phyloP scores from a whole-genome alignment of 2,113 vertebrate species.

The Lepus americanus region DNA sequence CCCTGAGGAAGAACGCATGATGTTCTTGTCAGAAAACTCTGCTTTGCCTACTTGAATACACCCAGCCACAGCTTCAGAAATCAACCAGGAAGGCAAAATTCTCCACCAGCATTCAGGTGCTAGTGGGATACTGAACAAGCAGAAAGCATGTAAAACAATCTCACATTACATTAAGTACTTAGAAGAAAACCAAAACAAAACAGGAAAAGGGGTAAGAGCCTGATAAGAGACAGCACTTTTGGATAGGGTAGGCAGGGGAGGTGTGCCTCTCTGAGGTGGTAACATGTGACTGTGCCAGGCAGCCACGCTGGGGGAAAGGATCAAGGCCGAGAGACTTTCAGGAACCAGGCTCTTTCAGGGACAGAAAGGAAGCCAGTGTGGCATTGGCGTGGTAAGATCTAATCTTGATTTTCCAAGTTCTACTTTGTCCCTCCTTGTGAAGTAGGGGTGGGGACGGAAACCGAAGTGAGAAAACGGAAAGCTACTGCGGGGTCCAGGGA shows the following conservation, averaged over 20 bases:
- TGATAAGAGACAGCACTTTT: neutral
- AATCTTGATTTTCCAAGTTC: neutral
- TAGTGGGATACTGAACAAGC: neutral
- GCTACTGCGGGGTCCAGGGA: neutral
- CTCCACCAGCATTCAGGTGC: neutral
- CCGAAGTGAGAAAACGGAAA: neutral
- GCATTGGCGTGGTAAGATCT: neutral
- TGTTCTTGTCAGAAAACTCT: neutral
- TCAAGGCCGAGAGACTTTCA: neutral
- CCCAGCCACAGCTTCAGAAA: neutral
- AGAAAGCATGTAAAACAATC: neutral
- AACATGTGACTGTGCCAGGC: neutral
- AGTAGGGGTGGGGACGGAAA: neutral
- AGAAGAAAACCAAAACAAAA: neutral
- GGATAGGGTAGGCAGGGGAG: neutral
- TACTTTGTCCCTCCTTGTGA: neutral
- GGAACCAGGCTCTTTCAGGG: neutral
- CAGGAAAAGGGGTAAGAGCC: neutral
- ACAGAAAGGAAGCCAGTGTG: neutral
- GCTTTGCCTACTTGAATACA: neutral
- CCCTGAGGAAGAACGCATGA: neutral
- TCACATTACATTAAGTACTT: neutral
- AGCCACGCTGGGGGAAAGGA: neutral
- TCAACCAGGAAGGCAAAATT: neutral
- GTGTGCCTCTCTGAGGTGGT: neutral